Evolutionary conservation across 2,888 invertebrate genomes (phyloP), one percentile per base, ranked within the genome.

Genomic region (Torymus tubicola): DNA sequence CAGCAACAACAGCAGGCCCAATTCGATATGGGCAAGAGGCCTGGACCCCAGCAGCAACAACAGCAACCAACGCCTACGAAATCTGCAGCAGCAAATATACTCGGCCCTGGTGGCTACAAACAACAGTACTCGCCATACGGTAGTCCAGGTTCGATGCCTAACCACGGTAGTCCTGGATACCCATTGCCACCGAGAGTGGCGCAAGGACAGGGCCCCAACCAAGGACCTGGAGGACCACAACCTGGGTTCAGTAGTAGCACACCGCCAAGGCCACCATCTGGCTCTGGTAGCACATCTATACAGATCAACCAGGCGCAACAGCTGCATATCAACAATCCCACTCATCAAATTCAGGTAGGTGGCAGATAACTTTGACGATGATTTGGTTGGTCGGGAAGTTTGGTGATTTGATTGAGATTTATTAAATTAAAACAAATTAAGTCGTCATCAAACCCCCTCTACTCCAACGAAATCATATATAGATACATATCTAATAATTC

Each of bases 291-390:
- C 12, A 92, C 94, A 53, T 93, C 93, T 58, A 91, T 96, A 84
- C 96, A 97, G 91, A 96, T 97, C 92, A 96, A 95, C 88, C 97
- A 97, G 91, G 96, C 96, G 77, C 96, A 96, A 90, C 96, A 97
- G 90, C 91, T 97, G 90, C 97, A 97, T 91, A 95, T 97, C 86
- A 94, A 93, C 85, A 97, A 97, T 89, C 95, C 95, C 69, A 94
- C 94, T 60, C 96, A 95, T 89, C 95, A 95, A 87, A 94, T 96
- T 86, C 96, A 96, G 94, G 96, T 96, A 88, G 92, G 93, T 91
- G 4, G 42, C 5, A 18, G 5, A 64, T 0, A 63, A 63, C 31
- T 0, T 2, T 14, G 12, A 31, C 0, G 3, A 42, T 42, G 5
- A 21, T 21, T 21, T 21, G 21, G 21, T 21, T 21, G 21, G 2